Evolutionary conservation across 2,797 vertebrate species (phyloP).

Genomic region (Crax fasciolata): DNA sequence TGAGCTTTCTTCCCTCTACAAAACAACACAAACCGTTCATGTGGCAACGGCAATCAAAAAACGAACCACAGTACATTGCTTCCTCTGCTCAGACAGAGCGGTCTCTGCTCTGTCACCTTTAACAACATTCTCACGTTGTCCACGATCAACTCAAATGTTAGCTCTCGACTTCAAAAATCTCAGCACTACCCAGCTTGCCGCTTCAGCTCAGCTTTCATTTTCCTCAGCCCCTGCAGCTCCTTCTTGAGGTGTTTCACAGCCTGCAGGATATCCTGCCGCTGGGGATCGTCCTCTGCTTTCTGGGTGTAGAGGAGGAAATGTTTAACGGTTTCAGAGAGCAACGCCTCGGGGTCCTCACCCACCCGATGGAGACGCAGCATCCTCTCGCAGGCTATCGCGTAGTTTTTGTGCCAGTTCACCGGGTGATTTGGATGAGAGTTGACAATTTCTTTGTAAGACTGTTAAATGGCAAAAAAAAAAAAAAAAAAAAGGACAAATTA

Average conservation of each 20-base stretch:
- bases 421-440: slow-evolving; percentile 88
- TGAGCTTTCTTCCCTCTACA: background rate
- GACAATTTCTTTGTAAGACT: slow-evolving; percentile 95
- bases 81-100: too few species aligned
- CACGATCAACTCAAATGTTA: background rate
- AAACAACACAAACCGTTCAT: background rate
- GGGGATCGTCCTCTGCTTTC: slow-evolving; percentile 89
- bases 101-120: background rate
- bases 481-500: slow-evolving; percentile 29
- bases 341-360: slow-evolving; percentile 80
- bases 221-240: slow-evolving; percentile 86
- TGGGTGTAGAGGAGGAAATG: slow-evolving; percentile 91
- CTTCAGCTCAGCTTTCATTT: slow-evolving; percentile 38
- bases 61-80: background rate
- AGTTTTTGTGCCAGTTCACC: slow-evolving; percentile 98
- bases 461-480: slow-evolving; percentile 37
- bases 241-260: slow-evolving; percentile 88
- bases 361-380: slow-evolving; percentile 85
- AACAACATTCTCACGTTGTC: background rate
- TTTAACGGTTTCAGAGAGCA: slow-evolving; percentile 88
- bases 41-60: background rate
- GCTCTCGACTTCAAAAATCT: background rate
- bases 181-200: background rate
- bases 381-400: slow-evolving; percentile 94
- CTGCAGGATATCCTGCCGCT: slow-evolving; percentile 87